Evolutionary conservation across 2,888 invertebrate species (phyloP).

Genomic region (Aphodius granarius): DNA sequence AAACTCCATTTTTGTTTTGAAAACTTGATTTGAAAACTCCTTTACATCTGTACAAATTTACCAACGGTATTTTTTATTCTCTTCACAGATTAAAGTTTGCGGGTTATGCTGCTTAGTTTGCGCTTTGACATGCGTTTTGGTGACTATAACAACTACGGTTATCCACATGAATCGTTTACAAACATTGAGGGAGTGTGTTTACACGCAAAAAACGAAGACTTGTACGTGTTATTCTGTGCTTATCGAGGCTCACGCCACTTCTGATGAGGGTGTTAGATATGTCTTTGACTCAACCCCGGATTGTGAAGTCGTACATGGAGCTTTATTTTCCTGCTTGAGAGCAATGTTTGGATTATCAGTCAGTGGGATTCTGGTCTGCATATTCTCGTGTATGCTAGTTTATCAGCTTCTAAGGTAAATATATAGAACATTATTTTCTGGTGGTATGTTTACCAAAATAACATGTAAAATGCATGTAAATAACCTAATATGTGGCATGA

Average conservation of each 20-base stretch:
- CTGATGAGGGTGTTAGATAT: conserved; percentile 69
- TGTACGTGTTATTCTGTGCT: conserved; percentile 79
- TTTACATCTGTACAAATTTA: neutral
- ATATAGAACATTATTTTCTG: no score
- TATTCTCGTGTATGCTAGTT: conserved; percentile 90
- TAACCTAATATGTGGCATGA: neutral
- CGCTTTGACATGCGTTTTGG: conserved; percentile 83
- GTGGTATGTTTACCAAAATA: neutral
- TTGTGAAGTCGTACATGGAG: conserved; percentile 90
- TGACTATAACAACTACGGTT: conserved; percentile 88
- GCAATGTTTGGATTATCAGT: conserved; percentile 92
- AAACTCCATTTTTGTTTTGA: neutral
- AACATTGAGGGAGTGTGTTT: conserved; percentile 84
- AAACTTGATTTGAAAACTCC: neutral
- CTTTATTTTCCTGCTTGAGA: conserved; percentile 82
- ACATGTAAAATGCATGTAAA: neutral
- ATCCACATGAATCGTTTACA: conserved; percentile 90
- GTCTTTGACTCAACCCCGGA: conserved; percentile 85
- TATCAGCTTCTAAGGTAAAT: conserved; percentile 79
- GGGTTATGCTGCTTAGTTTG: conserved; percentile 86
- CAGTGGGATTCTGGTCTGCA: conserved; percentile 86
- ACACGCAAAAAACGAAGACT: conserved; percentile 75
- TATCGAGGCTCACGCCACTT: conserved; percentile 65
- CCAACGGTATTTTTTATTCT: no score
- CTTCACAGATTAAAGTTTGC: conserved; percentile 80